Base-by-base conservation (phyloP, 2,888 invertebrate species). In the Carterocephalus palaemon region DNA sequence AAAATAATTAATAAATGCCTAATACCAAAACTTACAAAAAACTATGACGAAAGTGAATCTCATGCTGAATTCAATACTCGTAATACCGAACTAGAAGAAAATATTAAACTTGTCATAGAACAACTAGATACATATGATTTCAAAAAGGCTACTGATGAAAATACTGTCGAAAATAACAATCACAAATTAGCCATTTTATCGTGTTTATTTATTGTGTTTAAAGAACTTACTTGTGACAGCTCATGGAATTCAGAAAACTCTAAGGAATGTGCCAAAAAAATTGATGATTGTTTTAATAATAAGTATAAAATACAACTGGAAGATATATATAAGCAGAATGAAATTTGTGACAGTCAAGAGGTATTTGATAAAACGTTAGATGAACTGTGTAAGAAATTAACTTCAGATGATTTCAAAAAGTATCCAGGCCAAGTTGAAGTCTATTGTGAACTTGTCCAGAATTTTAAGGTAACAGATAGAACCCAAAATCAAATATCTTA, bases 371-470 rank as follows among this genome's bases (percentile, higher is more conserved):
- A 59, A 13, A 64, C 70, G 31, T 61, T 84, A 33, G 67, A 64
- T 39, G 63, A 67, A 16, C 53, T 84, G 13, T 77, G 81, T 53
- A 57, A 54, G 32, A 82, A 70, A 57, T 54, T 83, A 41, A 73
- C 71, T 45, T 39, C 59, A 10, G 60, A 69, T 22, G 62, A 74
- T 49, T 77, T 77, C 29, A 83, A 78, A 48, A 74, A 65, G 46
- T 76, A 77, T 60, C 85, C 84, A 12, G 67, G 68, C 2, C 67
- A 75, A 34, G 59, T 82, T 49, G 73, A 78, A 55, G 75, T 75
- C 0, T 85, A 82, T 51, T 69, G 59, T 49, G 50, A 52, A 16
- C 46, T 85, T 8, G 47, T 76, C 6, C 54, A 59, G 13, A 56
- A 76, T 56, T 26, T 77, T 13, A 64, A 67, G 60, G 82, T 78